Percentiles rank a stretch among this genome's conserved stretches.
phyloP scores from a whole-genome alignment of 2,888 invertebrate species.

The Thereva unica region DNA sequence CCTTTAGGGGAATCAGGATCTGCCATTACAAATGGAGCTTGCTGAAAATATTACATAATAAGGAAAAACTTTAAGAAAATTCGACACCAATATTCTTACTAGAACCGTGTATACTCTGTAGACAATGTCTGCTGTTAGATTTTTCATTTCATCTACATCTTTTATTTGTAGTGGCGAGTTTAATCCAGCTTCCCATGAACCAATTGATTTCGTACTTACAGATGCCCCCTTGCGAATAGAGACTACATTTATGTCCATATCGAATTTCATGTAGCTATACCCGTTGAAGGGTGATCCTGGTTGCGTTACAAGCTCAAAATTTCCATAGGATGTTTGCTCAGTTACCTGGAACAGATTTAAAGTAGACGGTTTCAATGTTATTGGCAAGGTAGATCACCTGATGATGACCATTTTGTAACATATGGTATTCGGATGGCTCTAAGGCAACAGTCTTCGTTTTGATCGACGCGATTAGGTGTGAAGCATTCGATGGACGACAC shows the following conservation, averaged over 20 bases:
- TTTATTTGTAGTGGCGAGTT: constrained; percentile 67
- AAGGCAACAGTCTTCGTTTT: too few relatives aligned
- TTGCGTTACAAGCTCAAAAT: constrained; percentile 65
- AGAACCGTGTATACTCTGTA: constrained; percentile 84
- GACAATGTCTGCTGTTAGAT: constrained; percentile 79
- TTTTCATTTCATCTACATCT: constrained; percentile 69
- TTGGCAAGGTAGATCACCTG: too few relatives aligned
- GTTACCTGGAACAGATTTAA: constrained; percentile 62
- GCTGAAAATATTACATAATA: constrained; percentile 58
- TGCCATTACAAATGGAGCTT: constrained; percentile 81
- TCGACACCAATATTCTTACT: constrained; percentile 61
- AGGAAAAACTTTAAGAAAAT: background rate
- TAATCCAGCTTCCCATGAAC: constrained; percentile 79
- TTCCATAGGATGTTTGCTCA: constrained; percentile 73
- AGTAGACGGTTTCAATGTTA: too few relatives aligned
- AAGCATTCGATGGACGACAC: too few relatives aligned
- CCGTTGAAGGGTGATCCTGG: constrained; percentile 67
- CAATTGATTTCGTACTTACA: constrained; percentile 71
- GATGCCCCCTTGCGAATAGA: constrained; percentile 74
- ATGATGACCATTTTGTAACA: too few relatives aligned
- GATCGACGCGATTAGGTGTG: too few relatives aligned
- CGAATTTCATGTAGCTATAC: constrained; percentile 74
- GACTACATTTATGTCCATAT: constrained; percentile 71
- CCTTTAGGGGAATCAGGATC: constrained; percentile 69
- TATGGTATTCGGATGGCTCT: too few relatives aligned